Conservation (phyloP, 2,113 vertebrate species). For the Cottus gobio region DNA sequence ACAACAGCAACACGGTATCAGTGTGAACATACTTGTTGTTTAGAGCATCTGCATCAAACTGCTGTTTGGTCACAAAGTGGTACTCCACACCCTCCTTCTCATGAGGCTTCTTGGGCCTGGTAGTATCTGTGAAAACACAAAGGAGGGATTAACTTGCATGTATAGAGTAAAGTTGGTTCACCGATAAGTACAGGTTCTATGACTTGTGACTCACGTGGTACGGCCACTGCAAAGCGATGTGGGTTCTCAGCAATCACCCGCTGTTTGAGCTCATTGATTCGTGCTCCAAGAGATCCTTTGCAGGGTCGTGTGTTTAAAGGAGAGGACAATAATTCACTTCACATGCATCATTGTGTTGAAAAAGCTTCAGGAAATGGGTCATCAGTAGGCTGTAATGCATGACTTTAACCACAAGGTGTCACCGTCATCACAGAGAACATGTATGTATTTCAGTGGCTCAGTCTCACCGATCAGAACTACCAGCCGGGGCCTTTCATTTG, state of each 20-base stretch:
- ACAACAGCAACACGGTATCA: neutral
- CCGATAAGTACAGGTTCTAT: too few relatives aligned
- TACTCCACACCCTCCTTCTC: slow-evolving; percentile 97
- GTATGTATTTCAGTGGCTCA: neutral
- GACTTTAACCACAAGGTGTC: slow-evolving; percentile 57
- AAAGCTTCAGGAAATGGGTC: neutral
- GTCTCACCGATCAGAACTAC: slow-evolving; percentile 93
- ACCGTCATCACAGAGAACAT: neutral
- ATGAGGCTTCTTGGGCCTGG: slow-evolving; percentile 91
- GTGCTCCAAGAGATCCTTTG: slow-evolving; percentile 92
- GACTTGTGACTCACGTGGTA: slow-evolving; percentile 89
- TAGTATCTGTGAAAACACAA: slow-evolving; percentile 85
- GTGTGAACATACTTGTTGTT: slow-evolving; percentile 89
- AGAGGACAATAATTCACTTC: neutral
- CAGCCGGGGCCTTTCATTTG: slow-evolving; percentile 88
- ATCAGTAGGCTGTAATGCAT: slow-evolving; percentile 1
- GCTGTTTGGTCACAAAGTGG: slow-evolving; percentile 95
- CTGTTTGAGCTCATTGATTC: slow-evolving; percentile 94
- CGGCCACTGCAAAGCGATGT: slow-evolving; percentile 92
- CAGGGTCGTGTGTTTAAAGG: neutral
- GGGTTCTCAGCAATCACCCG: slow-evolving; percentile 94
- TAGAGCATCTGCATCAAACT: slow-evolving; percentile 90
- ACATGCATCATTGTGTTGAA: neutral
- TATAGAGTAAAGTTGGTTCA: neutral
- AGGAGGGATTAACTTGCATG: neutral